Percentiles rank a stretch among this genome's conserved stretches.
These are phyloP conservation scores for Meta bourneti DNA, from an alignment of 2,888 invertebrate species.

Conservation along the genomic window DNA sequence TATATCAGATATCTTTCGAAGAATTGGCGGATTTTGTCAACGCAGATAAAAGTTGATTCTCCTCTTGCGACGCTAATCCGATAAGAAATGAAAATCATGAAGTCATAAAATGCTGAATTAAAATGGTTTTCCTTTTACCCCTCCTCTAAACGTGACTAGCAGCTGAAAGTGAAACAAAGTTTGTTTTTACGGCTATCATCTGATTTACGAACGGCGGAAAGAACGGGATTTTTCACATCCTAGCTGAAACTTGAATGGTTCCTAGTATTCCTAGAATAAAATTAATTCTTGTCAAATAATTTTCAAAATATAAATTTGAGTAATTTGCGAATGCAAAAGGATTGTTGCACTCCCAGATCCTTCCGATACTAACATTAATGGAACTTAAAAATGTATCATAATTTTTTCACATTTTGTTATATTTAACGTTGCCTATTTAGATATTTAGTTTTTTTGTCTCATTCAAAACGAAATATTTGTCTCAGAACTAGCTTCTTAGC, in stretches of 20 bases:
- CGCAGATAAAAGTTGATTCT: neutral
- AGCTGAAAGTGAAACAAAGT: neutral
- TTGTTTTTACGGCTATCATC: neutral
- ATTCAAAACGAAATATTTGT: too few species aligned
- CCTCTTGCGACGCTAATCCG: conserved; percentile 39
- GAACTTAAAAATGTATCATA: too few species aligned
- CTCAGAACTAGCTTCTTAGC: too few species aligned
- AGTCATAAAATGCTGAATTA: conserved; percentile 51
- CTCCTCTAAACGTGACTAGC: conserved; percentile 36
- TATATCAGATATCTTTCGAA: neutral
- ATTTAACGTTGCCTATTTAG: too few species aligned
- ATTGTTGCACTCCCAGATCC: too few species aligned
- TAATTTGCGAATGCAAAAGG: too few species aligned
- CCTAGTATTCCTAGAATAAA: neutral
- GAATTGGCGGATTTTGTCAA: neutral
- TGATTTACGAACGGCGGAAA: neutral
- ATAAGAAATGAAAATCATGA: conserved; percentile 65
- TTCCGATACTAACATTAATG: too few species aligned
- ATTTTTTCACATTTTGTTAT: too few species aligned
- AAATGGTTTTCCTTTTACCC: conserved; percentile 6
- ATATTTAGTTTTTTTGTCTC: too few species aligned
- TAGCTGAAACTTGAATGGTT: neutral
- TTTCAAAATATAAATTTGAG: too few species aligned
- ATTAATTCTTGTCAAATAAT: too few species aligned
- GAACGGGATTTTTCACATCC: neutral